Percentiles rank a stretch among this genome's conserved stretches.
Conservation (phyloP, 2,113 vertebrate species). For the Pseudopipra pipra region DNA sequence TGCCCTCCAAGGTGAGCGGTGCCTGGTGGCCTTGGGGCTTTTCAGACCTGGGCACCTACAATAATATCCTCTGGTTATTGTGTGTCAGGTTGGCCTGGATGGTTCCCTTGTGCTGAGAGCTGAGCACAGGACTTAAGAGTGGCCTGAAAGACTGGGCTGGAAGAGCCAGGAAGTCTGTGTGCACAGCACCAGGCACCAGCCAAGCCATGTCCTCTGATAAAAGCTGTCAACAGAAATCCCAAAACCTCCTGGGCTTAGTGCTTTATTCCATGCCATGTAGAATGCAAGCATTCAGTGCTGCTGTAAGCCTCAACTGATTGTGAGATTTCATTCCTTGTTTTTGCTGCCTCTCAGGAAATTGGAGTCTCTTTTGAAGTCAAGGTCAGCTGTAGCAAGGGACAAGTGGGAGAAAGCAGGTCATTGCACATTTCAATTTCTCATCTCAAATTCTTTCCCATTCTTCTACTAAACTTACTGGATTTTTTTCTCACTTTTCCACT, state of each 20-base stretch:
- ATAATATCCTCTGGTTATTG: rapidly evolving
- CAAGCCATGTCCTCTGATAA: neutral
- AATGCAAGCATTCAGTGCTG: neutral
- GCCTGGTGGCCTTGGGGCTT: neutral
- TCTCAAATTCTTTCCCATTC: neutral
- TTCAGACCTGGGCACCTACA: neutral
- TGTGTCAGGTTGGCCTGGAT: neutral
- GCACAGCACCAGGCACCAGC: neutral
- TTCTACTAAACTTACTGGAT: neutral
- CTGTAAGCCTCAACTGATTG: neutral
- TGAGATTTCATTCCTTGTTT: neutral
- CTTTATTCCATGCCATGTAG: neutral
- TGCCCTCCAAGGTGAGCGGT: neutral
- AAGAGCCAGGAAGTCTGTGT: neutral
- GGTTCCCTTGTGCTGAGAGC: neutral
- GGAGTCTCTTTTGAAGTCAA: neutral
- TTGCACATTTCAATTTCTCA: neutral
- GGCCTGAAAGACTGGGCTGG: neutral
- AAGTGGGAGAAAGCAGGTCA: neutral
- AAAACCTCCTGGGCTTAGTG: neutral
- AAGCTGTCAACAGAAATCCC: neutral
- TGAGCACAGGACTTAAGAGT: rapidly evolving
- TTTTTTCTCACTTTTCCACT: neutral
- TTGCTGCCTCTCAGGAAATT: neutral
- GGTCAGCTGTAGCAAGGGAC: neutral